Evolutionary conservation across 1,140 invertebrate species (phyloP), one percentile per base, ranked within the genome.

Genomic region (Propsilocerus akamusi): DNA sequence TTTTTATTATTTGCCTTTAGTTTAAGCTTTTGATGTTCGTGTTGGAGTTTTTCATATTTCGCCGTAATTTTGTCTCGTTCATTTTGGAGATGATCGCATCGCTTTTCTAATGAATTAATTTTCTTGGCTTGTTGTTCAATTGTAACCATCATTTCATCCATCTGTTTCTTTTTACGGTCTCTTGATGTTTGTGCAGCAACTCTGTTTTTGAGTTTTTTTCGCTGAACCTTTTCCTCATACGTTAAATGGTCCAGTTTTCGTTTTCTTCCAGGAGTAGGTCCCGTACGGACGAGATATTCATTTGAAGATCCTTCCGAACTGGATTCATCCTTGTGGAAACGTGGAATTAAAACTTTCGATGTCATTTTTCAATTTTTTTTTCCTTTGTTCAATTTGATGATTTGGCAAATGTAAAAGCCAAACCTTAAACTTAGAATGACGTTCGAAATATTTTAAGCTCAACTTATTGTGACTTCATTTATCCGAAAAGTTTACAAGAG

Each of bases 161-260:
- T 81, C 62, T 82, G 81, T 0, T 85, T 85, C 65, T 97, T 97
- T 61, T 97, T 97, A n/a, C 91, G 75, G 65, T 98, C 95, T 48
- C 95, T 73, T 1, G 94, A 96, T 32, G 87, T 94, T 66, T 98
- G 94, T n/a, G 95, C 95, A 28, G 95, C 94, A 12, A 97, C 89
- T 58, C 94, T 72, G 64, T 97, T 98, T 65, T 97, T 97, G 55
- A 97, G 63, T 72, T 97, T 97, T 65, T 87, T 87, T 61, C 84
- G 70, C 61, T 84, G 80, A 51, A 86, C 68, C 62, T 86, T 87
- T 65, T 87, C 83, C 60, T 87, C 84, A 78, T 80, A 84, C 24
- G 80, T 75, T 3, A 87, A 62, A 64, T 86, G 81, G 64, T 86
- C 82, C 51, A 87, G 64, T 17, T 81, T 70, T 28, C 83, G 69